These are phyloP conservation scores for Oceanodroma leucorhoa DNA, from an alignment of 2,797 vertebrate species.

Conservation along the genomic window DNA sequence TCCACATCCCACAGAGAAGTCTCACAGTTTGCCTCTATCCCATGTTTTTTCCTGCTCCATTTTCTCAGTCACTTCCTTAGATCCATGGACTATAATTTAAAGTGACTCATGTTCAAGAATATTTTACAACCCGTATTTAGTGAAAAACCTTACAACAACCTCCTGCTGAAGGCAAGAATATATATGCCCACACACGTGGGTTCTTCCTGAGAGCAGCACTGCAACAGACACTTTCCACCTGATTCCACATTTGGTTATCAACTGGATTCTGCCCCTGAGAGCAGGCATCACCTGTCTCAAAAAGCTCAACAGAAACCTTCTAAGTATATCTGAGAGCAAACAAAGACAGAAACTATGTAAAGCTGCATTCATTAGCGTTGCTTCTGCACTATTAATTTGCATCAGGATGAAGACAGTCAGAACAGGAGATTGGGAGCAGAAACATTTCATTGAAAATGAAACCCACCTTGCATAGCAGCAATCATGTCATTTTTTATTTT, in stretches of 20 bases:
- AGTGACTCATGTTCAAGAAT: constrained; percentile 52
- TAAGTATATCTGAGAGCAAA: not conserved
- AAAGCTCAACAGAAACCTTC: not conserved
- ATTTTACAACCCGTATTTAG: constrained; percentile 42
- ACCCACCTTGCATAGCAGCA: not conserved
- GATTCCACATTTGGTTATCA: not conserved
- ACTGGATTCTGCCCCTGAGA: not conserved
- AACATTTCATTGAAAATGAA: not conserved
- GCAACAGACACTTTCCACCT: constrained; percentile 13
- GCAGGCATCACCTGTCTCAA: not conserved
- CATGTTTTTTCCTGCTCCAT: not conserved
- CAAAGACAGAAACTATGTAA: not conserved
- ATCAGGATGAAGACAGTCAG: not conserved
- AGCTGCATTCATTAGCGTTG: not conserved
- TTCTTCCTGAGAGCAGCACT: not conserved
- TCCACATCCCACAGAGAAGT: not conserved
- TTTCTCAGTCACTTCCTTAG: constrained; percentile 54
- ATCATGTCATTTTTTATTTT: not conserved
- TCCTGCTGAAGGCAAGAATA: constrained; percentile 3
- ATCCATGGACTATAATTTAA: constrained; percentile 33
- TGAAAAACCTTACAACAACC: constrained; percentile 14
- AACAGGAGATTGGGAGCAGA: not conserved
- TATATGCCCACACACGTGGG: not conserved
- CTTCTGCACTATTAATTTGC: not conserved
- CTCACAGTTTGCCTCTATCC: not conserved